Conservation (phyloP, 2,888 invertebrate species). For the Loripinus fragilis region DNA sequence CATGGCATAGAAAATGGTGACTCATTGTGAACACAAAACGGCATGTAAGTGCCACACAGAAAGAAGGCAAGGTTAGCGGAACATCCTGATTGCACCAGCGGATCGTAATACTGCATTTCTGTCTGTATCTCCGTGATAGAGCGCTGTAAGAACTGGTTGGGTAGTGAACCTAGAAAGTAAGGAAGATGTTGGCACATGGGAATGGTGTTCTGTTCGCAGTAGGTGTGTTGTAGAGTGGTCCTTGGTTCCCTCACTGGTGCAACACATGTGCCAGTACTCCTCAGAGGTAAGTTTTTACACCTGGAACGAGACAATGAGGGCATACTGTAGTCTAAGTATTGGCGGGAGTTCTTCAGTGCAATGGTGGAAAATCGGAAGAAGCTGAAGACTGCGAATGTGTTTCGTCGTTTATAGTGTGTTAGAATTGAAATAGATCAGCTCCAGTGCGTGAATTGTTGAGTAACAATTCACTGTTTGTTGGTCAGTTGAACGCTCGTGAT, state of each 20-base stretch:
- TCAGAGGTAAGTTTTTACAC: conserved; percentile 25
- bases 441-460: too few relatives aligned
- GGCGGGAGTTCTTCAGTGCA: too few relatives aligned
- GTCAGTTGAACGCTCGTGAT: too few relatives aligned
- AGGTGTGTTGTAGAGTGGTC: conserved; percentile 33
- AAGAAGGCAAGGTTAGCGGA: conserved; percentile 66
- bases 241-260: conserved; percentile 21
- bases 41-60: conserved; percentile 73
- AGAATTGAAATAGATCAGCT: too few relatives aligned
- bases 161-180: conserved; percentile 68
- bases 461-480: too few relatives aligned
- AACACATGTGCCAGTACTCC: conserved; percentile 22
- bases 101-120: conserved; percentile 68
- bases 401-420: too few relatives aligned
- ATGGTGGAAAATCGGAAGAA: too few relatives aligned
- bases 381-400: too few relatives aligned
- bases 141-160: conserved; percentile 74
- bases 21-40: conserved; percentile 64
- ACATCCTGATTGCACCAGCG: conserved; percentile 65
- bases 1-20: conserved; percentile 70
- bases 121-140: conserved; percentile 56
- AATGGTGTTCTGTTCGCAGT: conserved; percentile 66
- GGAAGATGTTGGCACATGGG: conserved; percentile 68
- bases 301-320: conserved; percentile 36
- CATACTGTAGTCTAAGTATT: too few relatives aligned